Conservation (phyloP, 2,113 vertebrate genomes). For the Paracyprichromis sp. region DNA sequence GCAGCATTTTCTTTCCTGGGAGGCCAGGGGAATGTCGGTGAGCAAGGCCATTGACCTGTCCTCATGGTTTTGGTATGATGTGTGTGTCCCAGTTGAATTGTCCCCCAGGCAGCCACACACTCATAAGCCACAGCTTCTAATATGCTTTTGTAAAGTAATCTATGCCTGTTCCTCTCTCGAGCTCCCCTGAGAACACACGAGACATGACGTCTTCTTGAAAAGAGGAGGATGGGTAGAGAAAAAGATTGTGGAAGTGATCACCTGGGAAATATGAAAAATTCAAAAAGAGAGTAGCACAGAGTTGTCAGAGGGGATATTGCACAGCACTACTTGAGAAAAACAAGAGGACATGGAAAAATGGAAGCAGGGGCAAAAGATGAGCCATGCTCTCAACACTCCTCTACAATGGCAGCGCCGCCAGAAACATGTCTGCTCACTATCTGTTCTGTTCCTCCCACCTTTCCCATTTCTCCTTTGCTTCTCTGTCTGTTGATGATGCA, state of each 20-base stretch:
- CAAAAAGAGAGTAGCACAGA: neutral
- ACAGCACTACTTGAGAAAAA: conserved; percentile 9
- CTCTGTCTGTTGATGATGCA: neutral
- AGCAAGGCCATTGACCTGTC: conserved; percentile 22
- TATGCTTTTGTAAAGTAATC: conserved; percentile 44
- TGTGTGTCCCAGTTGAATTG: conserved; percentile 29
- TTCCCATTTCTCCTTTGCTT: neutral
- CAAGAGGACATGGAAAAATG: neutral
- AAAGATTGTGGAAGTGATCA: neutral
- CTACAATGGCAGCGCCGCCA: neutral
- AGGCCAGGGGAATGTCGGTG: neutral
- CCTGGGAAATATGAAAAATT: neutral
- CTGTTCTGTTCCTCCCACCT: neutral
- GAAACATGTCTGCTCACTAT: conserved; percentile 17
- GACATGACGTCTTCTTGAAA: conserved; percentile 40
- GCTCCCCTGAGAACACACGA: neutral
- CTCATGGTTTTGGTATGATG: conserved; percentile 43
- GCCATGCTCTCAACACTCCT: neutral
- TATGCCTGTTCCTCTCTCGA: neutral
- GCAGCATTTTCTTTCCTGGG: neutral
- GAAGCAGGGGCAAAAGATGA: conserved; percentile 18
- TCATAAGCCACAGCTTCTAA: conserved; percentile 24
- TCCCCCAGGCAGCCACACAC: neutral
- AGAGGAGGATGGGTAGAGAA: neutral
- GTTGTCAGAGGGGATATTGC: neutral